Conservation (phyloP, 2,888 invertebrate species). For the Agelastica alni region DNA sequence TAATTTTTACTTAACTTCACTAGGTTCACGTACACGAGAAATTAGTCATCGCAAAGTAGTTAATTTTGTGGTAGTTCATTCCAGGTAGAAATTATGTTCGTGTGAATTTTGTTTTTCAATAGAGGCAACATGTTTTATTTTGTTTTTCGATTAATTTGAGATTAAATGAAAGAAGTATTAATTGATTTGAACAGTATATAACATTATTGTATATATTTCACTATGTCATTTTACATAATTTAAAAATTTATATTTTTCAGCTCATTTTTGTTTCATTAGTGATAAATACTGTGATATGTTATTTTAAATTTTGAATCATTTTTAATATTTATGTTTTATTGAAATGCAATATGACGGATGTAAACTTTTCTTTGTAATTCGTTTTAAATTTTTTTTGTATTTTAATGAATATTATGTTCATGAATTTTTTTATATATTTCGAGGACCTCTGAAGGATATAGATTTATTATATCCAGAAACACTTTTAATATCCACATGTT, state of each 20-base stretch:
- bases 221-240: constrained; percentile 1
- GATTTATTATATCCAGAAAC: constrained; percentile 13
- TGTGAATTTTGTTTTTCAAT: constrained; percentile 16
- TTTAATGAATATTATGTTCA: constrained; percentile 2
- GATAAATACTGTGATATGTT: constrained; percentile 24
- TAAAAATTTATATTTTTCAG: not conserved
- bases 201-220: constrained; percentile 15
- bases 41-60: too few species aligned
- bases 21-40: too few species aligned
- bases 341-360: constrained; percentile 3
- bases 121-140: constrained; percentile 4
- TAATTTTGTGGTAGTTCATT: too few species aligned
- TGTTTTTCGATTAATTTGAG: not conserved
- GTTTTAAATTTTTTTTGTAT: not conserved
- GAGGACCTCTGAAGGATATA: constrained; percentile 14
- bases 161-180: not conserved
- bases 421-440: constrained; percentile 15
- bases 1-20: too few species aligned
- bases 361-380: constrained; percentile 5
- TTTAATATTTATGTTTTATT: constrained; percentile 5
- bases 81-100: constrained; percentile 47
- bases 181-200: not conserved
- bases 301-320: constrained; percentile 15
- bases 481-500: constrained; percentile 20
- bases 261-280: constrained; percentile 18